A percentile compares a stretch with the other conserved stretches of the same genome.
Conservation (phyloP, 2,113 vertebrate species). For the Pampusana beccarii region DNA sequence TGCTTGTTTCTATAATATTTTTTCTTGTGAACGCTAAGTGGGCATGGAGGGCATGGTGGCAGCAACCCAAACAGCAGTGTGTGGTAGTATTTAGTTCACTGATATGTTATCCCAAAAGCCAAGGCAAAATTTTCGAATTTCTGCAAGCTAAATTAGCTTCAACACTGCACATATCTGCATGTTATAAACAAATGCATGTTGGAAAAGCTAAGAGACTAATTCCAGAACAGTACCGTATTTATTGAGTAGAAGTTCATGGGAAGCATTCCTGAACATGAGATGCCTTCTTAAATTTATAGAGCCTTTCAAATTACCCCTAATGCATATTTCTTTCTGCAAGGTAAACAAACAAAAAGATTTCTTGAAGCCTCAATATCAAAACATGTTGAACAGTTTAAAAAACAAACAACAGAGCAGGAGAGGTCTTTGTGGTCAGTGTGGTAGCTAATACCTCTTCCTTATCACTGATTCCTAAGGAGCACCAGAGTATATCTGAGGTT, state of each 20-base stretch:
- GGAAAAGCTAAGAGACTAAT: background rate
- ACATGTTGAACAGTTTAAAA: background rate
- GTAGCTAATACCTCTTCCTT: background rate
- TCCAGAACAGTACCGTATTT: background rate
- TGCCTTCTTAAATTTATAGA: background rate
- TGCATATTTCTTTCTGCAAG: background rate
- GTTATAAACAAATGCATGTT: background rate
- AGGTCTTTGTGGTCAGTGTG: background rate
- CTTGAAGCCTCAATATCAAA: background rate
- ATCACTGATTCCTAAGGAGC: background rate
- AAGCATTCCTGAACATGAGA: background rate
- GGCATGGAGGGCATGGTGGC: background rate
- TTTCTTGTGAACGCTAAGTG: background rate
- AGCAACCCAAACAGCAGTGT: background rate
- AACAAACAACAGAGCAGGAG: background rate
- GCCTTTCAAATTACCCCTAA: background rate
- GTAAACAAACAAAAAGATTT: background rate
- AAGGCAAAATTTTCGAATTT: background rate
- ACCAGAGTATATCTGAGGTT: background rate
- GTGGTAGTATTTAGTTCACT: background rate
- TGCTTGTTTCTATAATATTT: too few relatives aligned
- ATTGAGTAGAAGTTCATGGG: background rate
- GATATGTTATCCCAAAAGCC: background rate
- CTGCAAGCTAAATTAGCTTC: background rate
- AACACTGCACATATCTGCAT: background rate